A percentile compares a stretch with the other conserved stretches of the same genome.
phyloP scores from a whole-genome alignment of 2,113 vertebrate genomes.

The Macrotus californicus region DNA sequence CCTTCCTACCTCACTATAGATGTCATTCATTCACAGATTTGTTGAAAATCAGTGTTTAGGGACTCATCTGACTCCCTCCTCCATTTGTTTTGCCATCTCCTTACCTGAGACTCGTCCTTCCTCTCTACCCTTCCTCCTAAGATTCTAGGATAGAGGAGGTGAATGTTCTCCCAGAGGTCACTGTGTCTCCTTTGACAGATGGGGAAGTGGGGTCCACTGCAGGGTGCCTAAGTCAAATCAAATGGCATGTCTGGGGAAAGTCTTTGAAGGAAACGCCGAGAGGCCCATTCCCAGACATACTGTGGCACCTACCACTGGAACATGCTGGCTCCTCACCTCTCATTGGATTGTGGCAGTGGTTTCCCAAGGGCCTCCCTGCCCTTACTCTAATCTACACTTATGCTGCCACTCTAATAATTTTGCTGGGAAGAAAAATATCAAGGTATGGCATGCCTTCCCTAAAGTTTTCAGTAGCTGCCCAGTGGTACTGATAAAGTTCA shows the following conservation, averaged over 20 bases:
- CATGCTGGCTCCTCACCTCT: background rate
- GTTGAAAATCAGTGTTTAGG: background rate
- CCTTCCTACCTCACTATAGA: background rate
- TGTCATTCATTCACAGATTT: background rate
- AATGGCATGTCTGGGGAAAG: background rate
- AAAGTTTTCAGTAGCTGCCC: background rate
- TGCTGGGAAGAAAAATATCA: background rate
- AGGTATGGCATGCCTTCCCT: too few relatives aligned
- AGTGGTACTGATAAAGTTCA: background rate
- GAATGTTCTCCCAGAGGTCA: background rate
- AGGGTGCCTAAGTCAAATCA: background rate
- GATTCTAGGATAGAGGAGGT: background rate
- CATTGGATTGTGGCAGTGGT: fast-evolving
- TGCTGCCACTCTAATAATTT: background rate
- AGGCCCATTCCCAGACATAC: background rate
- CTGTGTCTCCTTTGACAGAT: background rate
- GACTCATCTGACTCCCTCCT: fast-evolving
- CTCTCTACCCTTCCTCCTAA: background rate
- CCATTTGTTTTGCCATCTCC: background rate
- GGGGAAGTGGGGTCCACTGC: background rate
- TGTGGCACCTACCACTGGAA: fast-evolving
- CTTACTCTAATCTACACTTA: background rate
- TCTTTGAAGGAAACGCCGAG: background rate
- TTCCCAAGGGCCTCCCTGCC: background rate
- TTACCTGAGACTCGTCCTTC: background rate